Conservation (phyloP, 2,888 invertebrate genomes). For the Apamea anceps region DNA sequence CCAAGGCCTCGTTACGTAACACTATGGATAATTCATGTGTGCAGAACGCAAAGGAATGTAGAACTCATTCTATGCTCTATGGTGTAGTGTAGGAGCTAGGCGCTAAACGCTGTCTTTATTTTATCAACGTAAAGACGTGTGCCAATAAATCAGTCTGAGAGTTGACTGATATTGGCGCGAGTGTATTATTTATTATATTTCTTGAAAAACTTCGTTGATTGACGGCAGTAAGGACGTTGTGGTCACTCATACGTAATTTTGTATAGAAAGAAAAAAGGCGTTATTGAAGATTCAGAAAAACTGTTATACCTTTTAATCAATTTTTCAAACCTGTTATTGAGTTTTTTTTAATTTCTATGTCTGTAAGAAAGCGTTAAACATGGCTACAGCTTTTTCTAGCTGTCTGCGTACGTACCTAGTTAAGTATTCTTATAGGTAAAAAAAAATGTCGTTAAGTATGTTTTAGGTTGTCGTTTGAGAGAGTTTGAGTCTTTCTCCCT, state of each 20-base stretch:
- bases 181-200: conserved; percentile 11
- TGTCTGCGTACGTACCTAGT: not conserved
- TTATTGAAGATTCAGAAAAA: not conserved
- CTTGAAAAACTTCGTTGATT: conserved; percentile 19
- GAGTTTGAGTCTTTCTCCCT: no score
- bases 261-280: not conserved
- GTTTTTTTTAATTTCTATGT: not conserved
- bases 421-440: not conserved
- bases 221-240: not conserved
- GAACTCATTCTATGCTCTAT: conserved; percentile 59
- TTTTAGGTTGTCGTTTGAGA: not conserved
- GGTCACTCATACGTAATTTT: conserved; percentile 16
- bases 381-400: no score
- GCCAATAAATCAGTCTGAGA: conserved; percentile 38
- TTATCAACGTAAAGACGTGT: conserved; percentile 11
- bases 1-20: conserved; percentile 83
- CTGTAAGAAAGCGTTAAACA: not conserved
- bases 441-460: no score
- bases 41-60: conserved; percentile 81
- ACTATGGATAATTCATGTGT: conserved; percentile 85
- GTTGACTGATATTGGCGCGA: conserved; percentile 12
- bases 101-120: conserved; percentile 7
- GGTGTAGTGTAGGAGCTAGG: conserved; percentile 57
- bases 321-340: not conserved
- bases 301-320: not conserved